Evolutionary conservation across 2,797 vertebrate species (phyloP).

Genomic region (Sebastes vulpes): DNA sequence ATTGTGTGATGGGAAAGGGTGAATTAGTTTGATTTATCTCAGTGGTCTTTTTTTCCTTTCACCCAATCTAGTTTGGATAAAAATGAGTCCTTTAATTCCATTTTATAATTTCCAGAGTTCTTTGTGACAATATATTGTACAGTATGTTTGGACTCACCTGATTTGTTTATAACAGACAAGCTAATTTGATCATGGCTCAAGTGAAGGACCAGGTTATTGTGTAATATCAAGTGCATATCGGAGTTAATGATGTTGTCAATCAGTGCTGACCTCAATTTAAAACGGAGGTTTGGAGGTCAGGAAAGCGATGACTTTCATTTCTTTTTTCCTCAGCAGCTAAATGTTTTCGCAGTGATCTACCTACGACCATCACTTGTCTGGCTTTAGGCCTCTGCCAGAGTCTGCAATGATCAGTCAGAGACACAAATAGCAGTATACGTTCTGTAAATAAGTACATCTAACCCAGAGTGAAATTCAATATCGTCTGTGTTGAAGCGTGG

Average conservation of each 20-base stretch:
- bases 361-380: slow-evolving; percentile 6
- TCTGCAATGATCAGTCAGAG: slow-evolving; percentile 47
- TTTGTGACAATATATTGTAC: neutral
- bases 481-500: slow-evolving; percentile 57
- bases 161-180: slow-evolving; percentile 47
- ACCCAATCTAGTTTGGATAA: slow-evolving; percentile 28
- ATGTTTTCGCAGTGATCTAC: slow-evolving; percentile 21
- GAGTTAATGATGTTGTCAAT: slow-evolving; percentile 78
- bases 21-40: slow-evolving; percentile 45
- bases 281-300: slow-evolving; percentile 58
- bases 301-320: slow-evolving; percentile 55
- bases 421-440: slow-evolving; percentile 39
- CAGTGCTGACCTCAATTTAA: slow-evolving; percentile 74
- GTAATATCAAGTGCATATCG: slow-evolving; percentile 56
- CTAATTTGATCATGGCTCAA: slow-evolving; percentile 50
- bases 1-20: slow-evolving; percentile 35
- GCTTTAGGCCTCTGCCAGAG: slow-evolving; percentile 9
- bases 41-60: slow-evolving; percentile 25
- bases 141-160: neutral
- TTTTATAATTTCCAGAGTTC: neutral
- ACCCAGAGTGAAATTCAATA: slow-evolving; percentile 69
- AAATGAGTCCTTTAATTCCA: slow-evolving; percentile 7
- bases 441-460: slow-evolving; percentile 70
- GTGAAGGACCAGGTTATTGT: slow-evolving; percentile 53
- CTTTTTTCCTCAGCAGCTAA: slow-evolving; percentile 26